Evolutionary conservation across 2,888 invertebrate species (phyloP).

Genomic region (Vannuccia rotundouncinata): DNA sequence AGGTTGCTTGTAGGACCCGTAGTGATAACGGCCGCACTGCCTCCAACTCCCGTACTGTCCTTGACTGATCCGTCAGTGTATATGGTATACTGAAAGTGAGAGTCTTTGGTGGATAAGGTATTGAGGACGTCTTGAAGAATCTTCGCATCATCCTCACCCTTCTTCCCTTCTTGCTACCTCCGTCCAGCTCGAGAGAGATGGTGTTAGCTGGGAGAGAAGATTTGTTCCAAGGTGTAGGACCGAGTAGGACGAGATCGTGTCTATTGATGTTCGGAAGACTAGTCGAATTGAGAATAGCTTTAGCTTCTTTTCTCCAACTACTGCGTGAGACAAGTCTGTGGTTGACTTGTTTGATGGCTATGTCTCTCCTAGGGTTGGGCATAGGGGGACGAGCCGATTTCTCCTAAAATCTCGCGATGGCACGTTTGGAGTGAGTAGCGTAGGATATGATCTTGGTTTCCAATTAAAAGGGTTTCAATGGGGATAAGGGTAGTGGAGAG

Average conservation of each 20-base stretch:
- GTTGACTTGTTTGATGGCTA: neutral
- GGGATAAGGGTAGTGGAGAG: neutral
- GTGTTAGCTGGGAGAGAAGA: conserved; percentile 4
- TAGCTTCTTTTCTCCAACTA: conserved; percentile 2
- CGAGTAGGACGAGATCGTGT: neutral
- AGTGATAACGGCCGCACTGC: neutral
- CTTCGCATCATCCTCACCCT: neutral
- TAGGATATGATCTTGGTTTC: neutral
- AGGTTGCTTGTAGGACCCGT: neutral
- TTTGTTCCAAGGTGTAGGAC: neutral
- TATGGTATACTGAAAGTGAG: neutral
- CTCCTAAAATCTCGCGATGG: neutral
- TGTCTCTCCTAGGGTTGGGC: neutral
- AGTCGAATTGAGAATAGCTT: neutral
- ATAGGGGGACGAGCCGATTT: neutral
- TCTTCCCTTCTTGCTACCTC: conserved; percentile 17
- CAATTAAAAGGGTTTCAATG: neutral
- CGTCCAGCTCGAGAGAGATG: conserved; percentile 5
- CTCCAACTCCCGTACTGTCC: neutral
- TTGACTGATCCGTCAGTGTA: conserved; percentile 2
- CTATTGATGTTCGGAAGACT: neutral
- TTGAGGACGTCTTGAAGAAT: conserved; percentile 5
- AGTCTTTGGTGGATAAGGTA: neutral
- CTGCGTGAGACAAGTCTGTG: conserved; percentile 10
- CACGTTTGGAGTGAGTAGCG: neutral